These are phyloP conservation scores for Zoroaster sp. DNA, from an alignment of 53 echinoderm and acorn worm genomes.

Conservation along the genomic window DNA sequence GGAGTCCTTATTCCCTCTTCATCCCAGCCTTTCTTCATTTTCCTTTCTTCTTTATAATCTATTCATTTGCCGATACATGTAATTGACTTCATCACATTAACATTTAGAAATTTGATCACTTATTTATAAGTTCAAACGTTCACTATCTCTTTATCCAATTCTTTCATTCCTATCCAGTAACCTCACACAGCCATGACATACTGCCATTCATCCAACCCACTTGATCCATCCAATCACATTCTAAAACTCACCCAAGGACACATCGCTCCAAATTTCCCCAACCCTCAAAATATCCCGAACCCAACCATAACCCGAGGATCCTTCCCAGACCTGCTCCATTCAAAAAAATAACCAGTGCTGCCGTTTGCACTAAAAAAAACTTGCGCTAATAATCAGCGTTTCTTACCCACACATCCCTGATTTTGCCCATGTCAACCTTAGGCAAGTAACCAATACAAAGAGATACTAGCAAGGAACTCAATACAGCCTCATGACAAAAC, in stretches of 20 bases:
- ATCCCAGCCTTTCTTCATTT: neutral
- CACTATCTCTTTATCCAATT: neutral
- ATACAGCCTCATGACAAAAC: conserved; percentile 39
- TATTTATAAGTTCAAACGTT: neutral
- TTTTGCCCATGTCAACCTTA: conserved; percentile 17
- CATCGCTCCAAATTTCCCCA: neutral
- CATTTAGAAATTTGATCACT: neutral
- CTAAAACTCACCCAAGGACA: neutral
- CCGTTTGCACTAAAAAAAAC: neutral
- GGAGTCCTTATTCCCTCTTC: neutral
- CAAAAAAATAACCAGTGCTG: neutral
- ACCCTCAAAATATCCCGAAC: neutral
- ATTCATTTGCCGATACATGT: neutral
- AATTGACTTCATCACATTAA: neutral
- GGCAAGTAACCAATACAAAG: conserved; percentile 35
- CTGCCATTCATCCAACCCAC: too few relatives aligned
- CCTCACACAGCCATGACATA: too few relatives aligned
- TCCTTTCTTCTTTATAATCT: neutral
- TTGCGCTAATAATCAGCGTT: neutral
- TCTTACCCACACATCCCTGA: neutral
- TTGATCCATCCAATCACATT: neutral
- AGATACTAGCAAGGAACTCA: neutral
- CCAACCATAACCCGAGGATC: neutral
- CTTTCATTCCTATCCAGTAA: neutral
- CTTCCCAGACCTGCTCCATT: neutral